A percentile compares a stretch with the other conserved stretches of the same genome.
These are phyloP conservation scores for Dinoponera quadriceps DNA, from an alignment of 1,140 invertebrate species.

Conservation along the genomic window DNA sequence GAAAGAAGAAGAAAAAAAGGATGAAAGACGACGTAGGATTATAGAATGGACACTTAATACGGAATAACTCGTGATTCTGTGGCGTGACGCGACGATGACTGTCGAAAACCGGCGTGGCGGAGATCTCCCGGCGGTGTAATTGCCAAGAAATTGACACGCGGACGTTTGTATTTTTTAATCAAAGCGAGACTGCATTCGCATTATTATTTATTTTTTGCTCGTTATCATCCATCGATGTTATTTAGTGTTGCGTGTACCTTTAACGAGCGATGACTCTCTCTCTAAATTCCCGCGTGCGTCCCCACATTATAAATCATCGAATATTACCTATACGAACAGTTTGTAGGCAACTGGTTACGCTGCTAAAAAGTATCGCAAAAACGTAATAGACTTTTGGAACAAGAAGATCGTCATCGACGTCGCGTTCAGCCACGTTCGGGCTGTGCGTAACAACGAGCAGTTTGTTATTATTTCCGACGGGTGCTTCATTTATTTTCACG, in stretches of 20 bases:
- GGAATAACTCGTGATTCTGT: conserved; percentile 66
- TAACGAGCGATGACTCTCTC: conserved; percentile 49
- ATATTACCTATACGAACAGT: conserved; percentile 55
- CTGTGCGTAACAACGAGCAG: conserved; percentile 22
- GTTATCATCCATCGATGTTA: conserved; percentile 53
- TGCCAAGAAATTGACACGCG: conserved; percentile 40
- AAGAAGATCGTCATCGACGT: conserved; percentile 36
- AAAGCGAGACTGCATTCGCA: conserved; percentile 40
- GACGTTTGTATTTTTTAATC: conserved; percentile 59
- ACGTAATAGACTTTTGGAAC: conserved; percentile 56
- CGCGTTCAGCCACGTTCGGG: neutral
- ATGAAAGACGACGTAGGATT: conserved; percentile 44
- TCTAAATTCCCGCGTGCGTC: neutral
- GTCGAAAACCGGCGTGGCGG: conserved; percentile 51
- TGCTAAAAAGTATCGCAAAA: conserved; percentile 55
- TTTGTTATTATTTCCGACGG: conserved; percentile 36
- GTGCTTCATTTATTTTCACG: conserved; percentile 37
- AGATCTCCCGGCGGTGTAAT: conserved; percentile 43
- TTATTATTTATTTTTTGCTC: conserved; percentile 57
- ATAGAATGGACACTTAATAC: conserved; percentile 73
- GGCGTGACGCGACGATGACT: conserved; percentile 66
- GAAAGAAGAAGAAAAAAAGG: conserved; percentile 9
- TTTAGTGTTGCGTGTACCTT: conserved; percentile 54
- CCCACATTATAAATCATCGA: conserved; percentile 42
- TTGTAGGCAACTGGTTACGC: conserved; percentile 1